Conservation (phyloP, 2,888 invertebrate genomes). For the Apodemia mormo region DNA sequence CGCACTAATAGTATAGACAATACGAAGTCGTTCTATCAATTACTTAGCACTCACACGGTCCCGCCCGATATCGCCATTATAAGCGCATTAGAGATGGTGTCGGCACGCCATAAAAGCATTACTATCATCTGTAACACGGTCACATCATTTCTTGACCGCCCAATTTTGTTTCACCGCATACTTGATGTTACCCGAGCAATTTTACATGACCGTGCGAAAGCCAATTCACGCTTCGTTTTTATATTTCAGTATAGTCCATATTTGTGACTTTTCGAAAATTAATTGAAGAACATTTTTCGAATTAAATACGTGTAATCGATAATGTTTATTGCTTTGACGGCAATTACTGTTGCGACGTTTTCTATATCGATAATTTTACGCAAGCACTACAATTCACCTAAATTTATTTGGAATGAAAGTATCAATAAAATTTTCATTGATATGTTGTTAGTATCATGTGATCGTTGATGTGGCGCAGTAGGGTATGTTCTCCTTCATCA, state of each 20-base stretch:
- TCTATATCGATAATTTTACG: background rate
- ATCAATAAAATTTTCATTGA: background rate
- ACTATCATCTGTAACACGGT: conserved; percentile 74
- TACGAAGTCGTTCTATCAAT: conserved; percentile 71
- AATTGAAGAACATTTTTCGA: conserved; percentile 50
- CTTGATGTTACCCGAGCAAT: conserved; percentile 51
- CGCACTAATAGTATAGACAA: conserved; percentile 60
- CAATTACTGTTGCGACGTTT: conserved; percentile 10
- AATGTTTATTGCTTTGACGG: conserved; percentile 37
- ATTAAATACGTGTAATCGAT: conserved; percentile 43
- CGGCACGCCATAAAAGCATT: conserved; percentile 75
- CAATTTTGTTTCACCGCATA: conserved; percentile 69
- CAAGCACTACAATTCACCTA: background rate
- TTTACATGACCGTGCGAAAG: conserved; percentile 67
- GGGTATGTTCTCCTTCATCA: no score
- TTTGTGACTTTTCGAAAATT: conserved; percentile 44
- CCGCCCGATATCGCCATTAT: conserved; percentile 71
- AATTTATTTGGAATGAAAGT: background rate
- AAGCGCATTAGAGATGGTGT: conserved; percentile 72
- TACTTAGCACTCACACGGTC: conserved; percentile 68
- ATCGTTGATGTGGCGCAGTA: no score
- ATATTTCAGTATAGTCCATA: conserved; percentile 48
- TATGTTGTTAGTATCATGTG: no score
- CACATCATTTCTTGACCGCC: conserved; percentile 70
- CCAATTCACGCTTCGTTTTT: conserved; percentile 50